Evolutionary conservation across 2,797 vertebrate genomes (phyloP), one percentile per base, ranked within the genome.

Genomic region (Lagorchestes hirsutus): DNA sequence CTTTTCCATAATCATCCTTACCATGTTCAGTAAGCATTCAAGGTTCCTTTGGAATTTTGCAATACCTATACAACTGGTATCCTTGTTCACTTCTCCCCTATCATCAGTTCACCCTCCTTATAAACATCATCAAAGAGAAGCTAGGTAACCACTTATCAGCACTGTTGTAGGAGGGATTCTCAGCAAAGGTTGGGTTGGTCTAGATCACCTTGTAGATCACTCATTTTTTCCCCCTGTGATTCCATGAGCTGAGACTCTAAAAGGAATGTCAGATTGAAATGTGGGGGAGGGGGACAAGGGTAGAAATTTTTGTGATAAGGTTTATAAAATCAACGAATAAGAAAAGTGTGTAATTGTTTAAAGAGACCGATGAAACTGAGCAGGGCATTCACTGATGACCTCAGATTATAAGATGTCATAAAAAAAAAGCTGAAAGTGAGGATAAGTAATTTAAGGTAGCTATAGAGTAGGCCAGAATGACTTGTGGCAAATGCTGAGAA

Each of bases 211-310:
- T n/a, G 4, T 4, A 67, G 14, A 67, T n/a, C 34, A 16, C 62
- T 67, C 59, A 11, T 59, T 59, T 24, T 13, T 59, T 13, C 11
- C 24, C 54, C 56, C 22, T 82, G 40, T 46, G 74, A 46, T 27
- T 82, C 18, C 40, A 82, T 82, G 22, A 82, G 74, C 9, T 46
- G n/a, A 82, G 8, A 46, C 18, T 16, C 62, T 82, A 46, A 82
- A 46, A 46, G 22, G n/a, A 74, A 74, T 14, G 16, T 40, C 16
- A 46, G 22, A 46, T 46, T 40, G 1, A 82, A 82, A 82, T 46
- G 22, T 46, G 46, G 8, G n/a, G 22, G 24, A 4, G 40, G 22
- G 46, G 0, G 27, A 24, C 3, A 11, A n/a, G 0, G 3, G 2
- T 82, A 46, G 8, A 82, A 82, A 82, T 24, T 82, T 9, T 46